These are phyloP conservation scores for Tenodera sinensis DNA, from an alignment of 2,888 invertebrate species.

Conservation along the genomic window DNA sequence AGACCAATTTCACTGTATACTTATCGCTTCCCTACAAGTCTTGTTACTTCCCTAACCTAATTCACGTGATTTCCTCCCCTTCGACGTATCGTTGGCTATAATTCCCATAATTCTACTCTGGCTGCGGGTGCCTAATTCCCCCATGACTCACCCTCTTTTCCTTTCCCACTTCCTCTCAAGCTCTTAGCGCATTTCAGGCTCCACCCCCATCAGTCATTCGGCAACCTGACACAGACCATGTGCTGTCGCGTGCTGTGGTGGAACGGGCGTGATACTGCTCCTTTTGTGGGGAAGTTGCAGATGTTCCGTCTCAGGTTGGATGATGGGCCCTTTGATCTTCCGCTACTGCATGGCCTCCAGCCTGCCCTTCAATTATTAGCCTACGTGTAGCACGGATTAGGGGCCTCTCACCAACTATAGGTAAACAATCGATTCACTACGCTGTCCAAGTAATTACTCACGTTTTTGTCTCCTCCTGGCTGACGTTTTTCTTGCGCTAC, in stretches of 20 bases:
- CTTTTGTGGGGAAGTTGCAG: not conserved
- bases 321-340: not conserved
- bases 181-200: not conserved
- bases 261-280: not conserved
- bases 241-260: not conserved
- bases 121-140: not conserved
- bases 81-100: not conserved
- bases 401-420: too few relatives aligned
- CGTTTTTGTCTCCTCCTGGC: too few relatives aligned
- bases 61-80: not conserved
- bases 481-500: too few relatives aligned
- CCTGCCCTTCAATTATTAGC: too few relatives aligned
- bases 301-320: not conserved
- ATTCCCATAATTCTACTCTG: not conserved
- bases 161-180: not conserved
- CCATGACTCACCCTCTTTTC: not conserved
- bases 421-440: too few relatives aligned
- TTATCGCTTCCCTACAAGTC: too few relatives aligned
- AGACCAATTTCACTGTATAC: too few relatives aligned
- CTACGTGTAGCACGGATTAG: too few relatives aligned
- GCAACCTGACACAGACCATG: not conserved
- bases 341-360: not conserved
- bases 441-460: too few relatives aligned
- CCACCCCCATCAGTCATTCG: not conserved
- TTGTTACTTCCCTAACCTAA: too few relatives aligned